Evolutionary conservation across 2,113 vertebrate genomes (phyloP).

Genomic region (Brachirus orientalis): DNA sequence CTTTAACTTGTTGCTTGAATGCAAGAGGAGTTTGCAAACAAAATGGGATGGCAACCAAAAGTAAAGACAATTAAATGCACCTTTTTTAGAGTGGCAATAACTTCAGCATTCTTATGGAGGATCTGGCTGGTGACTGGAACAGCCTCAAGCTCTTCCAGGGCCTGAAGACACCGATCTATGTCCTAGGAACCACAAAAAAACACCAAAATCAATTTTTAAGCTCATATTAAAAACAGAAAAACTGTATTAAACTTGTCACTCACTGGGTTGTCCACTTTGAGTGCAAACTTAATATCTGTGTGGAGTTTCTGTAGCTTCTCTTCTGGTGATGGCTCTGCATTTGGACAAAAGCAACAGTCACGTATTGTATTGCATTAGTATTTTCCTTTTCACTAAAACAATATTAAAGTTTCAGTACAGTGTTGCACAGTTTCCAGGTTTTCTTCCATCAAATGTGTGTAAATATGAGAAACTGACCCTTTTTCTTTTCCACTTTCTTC

Average conservation of each 20-base stretch:
- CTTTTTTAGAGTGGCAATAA: conserved; percentile 97
- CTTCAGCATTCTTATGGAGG: conserved; percentile 95
- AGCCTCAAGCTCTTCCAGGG: conserved; percentile 88
- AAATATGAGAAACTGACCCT: conserved; percentile 81
- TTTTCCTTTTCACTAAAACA: no score
- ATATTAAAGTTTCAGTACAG: neutral
- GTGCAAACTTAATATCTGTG: conserved; percentile 95
- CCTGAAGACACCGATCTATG: conserved; percentile 91
- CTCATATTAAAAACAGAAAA: neutral
- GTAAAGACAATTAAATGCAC: conserved; percentile 59
- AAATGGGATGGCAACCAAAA: neutral
- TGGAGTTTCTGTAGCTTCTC: conserved; percentile 96
- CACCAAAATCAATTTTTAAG: neutral
- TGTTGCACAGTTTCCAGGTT: no score
- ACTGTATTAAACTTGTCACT: conserved; percentile 56
- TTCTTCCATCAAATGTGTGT: neutral
- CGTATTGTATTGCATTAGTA: neutral
- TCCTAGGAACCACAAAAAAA: conserved; percentile 78
- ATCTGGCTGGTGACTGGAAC: conserved; percentile 96
- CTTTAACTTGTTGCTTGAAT: no score
- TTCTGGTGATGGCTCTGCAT: conserved; percentile 89
- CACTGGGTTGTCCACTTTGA: conserved; percentile 97
- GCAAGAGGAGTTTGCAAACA: no score
- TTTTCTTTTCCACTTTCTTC: conserved; percentile 91
- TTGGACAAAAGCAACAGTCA: conserved; percentile 17